phyloP scores from a whole-genome alignment of 2,113 vertebrate genomes.

The Myotis davidii region DNA sequence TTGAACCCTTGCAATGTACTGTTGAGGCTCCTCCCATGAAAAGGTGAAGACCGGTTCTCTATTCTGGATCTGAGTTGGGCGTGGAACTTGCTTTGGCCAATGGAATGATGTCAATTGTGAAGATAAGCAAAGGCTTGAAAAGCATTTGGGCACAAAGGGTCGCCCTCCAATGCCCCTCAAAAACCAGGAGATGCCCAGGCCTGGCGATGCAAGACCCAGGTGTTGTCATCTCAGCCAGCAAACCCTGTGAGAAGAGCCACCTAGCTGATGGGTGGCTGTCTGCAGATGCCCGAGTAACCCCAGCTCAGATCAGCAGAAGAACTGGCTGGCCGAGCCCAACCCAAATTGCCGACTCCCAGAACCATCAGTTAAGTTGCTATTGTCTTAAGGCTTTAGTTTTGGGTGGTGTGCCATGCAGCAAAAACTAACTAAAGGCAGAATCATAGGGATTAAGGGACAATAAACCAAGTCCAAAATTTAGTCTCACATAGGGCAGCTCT shows the following conservation, averaged over 20 bases:
- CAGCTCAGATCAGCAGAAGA: background rate
- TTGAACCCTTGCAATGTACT: background rate
- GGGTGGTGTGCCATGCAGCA: background rate
- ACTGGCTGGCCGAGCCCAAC: background rate
- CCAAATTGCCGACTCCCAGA: background rate
- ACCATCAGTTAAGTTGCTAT: background rate
- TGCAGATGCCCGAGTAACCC: background rate
- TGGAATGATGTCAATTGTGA: background rate
- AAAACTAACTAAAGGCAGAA: background rate
- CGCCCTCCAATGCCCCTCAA: background rate
- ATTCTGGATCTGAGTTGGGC: background rate
- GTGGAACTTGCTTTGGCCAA: background rate
- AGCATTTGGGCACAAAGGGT: background rate
- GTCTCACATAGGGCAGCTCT: background rate
- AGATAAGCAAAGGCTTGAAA: background rate
- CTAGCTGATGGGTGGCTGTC: background rate
- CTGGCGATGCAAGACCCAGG: background rate
- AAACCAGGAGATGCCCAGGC: background rate
- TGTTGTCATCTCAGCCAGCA: background rate
- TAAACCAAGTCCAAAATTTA: background rate
- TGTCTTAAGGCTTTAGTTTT: background rate
- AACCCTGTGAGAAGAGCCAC: background rate
- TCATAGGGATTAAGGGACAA: background rate
- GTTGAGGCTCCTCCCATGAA: background rate
- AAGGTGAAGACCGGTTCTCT: background rate